Evolutionary conservation across 2,797 vertebrate genomes (phyloP).

Genomic region (Poeciliopsis presidionis): DNA sequence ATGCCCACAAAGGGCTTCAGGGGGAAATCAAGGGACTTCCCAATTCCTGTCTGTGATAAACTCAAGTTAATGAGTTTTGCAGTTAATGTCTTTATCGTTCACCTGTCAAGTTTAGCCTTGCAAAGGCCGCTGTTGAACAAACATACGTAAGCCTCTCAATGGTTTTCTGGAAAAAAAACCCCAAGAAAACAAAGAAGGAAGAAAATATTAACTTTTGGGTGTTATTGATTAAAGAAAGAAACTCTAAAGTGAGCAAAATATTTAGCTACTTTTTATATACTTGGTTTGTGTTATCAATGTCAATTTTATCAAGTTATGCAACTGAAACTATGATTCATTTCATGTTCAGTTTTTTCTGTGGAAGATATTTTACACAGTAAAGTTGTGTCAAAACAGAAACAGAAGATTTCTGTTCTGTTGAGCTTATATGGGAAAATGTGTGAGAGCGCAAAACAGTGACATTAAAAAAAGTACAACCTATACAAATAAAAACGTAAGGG

Average conservation of each 20-base stretch:
- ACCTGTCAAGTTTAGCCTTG: background rate
- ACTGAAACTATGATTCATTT: background rate
- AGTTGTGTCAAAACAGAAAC: background rate
- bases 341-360: background rate
- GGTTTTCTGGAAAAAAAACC: background rate
- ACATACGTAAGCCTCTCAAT: background rate
- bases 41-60: background rate
- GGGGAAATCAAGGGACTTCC: background rate
- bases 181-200: too few relatives aligned
- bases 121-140: background rate
- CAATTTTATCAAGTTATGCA: background rate
- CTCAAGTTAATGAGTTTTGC: background rate
- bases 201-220: background rate
- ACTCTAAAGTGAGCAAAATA: background rate
- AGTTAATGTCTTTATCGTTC: background rate
- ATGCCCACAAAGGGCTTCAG: background rate
- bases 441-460: background rate
- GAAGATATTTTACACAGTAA: background rate
- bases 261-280: background rate
- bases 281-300: background rate
- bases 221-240: background rate
- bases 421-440: background rate
- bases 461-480: background rate
- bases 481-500: background rate
- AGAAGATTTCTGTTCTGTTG: background rate